Conservation (phyloP, 1,140 invertebrate genomes). For the Drosophila bocki region DNA sequence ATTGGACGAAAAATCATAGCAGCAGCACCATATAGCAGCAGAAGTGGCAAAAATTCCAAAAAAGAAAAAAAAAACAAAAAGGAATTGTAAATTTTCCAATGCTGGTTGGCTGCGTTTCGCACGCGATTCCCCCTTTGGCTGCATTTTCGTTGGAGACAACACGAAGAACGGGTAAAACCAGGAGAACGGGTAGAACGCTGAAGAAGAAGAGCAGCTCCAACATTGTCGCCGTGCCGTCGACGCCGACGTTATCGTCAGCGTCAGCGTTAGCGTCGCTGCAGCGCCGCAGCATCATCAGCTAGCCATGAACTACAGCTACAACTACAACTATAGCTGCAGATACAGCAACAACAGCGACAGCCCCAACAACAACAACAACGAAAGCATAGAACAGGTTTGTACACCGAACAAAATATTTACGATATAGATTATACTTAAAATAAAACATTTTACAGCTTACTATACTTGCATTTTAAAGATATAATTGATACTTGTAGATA, state of each 20-base stretch:
- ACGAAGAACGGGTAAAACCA: slow-evolving; percentile 45
- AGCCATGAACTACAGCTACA: slow-evolving; percentile 69
- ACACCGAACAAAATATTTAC: slow-evolving; percentile 14
- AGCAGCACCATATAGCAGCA: slow-evolving; percentile 23
- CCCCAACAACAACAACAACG: slow-evolving; percentile 47
- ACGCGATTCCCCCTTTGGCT: slow-evolving; percentile 63
- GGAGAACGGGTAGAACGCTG: slow-evolving; percentile 46
- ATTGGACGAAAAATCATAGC: slow-evolving; percentile 60
- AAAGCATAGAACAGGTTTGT: slow-evolving; percentile 81
- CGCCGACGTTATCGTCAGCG: slow-evolving; percentile 23
- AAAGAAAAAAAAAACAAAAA: slow-evolving; percentile 10
- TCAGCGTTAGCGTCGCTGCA: slow-evolving; percentile 48
- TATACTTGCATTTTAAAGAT: no score
- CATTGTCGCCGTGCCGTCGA: slow-evolving; percentile 71
- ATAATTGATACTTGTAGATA: neutral
- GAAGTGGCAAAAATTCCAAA: slow-evolving; percentile 15
- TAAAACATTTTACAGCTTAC: neutral
- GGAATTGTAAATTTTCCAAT: slow-evolving; percentile 67
- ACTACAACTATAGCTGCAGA: slow-evolving; percentile 34
- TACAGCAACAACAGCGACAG: slow-evolving; percentile 18
- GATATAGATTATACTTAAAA: neutral
- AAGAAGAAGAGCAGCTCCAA: slow-evolving; percentile 56
- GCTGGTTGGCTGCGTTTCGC: slow-evolving; percentile 68
- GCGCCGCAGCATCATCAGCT: slow-evolving; percentile 64
- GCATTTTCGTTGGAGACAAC: slow-evolving; percentile 39